phyloP scores from a whole-genome alignment of 2,113 vertebrate genomes.

The Emydura subglobosa region DNA sequence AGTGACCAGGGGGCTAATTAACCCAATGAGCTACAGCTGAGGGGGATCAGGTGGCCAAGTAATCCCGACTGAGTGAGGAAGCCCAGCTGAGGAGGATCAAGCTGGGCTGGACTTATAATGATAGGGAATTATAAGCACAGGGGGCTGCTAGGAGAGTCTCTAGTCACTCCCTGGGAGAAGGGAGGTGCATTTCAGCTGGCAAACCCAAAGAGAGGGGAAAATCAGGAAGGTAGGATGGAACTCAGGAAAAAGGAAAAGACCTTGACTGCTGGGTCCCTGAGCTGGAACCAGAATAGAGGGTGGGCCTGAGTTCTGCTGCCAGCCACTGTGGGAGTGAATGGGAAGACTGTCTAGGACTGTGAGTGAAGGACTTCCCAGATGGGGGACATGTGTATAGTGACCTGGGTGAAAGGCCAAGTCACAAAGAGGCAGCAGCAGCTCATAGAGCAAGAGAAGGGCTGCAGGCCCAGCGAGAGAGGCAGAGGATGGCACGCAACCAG shows the following conservation, averaged over 20 bases:
- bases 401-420: not conserved
- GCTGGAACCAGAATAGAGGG: not conserved
- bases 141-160: not conserved
- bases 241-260: not conserved
- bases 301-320: not conserved
- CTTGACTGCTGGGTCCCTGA: not conserved
- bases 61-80: not conserved
- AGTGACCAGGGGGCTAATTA: not conserved
- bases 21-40: not conserved
- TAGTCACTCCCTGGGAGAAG: not conserved
- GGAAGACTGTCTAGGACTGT: not conserved
- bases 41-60: not conserved
- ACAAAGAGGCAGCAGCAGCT: not conserved
- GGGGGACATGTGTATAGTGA: not conserved
- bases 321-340: not conserved
- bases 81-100: not conserved
- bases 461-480: not conserved
- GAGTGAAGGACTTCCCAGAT: not conserved
- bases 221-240: not conserved
- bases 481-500: not conserved
- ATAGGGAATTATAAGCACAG: not conserved
- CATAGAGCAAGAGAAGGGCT: not conserved
- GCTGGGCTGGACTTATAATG: not conserved
- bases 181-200: not conserved
- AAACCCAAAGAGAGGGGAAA: not conserved